Evolutionary conservation across 2,888 invertebrate genomes (phyloP).

Genomic region (Cephus nigrinus): DNA sequence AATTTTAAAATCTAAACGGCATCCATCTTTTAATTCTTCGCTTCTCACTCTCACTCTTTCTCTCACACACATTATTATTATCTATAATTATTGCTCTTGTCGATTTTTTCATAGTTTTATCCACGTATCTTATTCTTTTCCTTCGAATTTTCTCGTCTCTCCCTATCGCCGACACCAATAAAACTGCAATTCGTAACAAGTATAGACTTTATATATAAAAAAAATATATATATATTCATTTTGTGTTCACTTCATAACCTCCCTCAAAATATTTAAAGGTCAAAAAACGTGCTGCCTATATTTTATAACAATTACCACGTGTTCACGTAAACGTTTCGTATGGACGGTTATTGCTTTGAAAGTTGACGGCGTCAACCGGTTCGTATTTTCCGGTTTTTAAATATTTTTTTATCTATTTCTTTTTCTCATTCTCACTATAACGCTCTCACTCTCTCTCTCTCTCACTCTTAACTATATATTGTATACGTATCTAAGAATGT

Average conservation of each 20-base stretch:
- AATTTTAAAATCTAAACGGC: constrained; percentile 53
- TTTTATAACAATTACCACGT: constrained; percentile 55
- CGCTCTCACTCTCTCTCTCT: constrained; percentile 8
- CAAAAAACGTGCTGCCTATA: constrained; percentile 43
- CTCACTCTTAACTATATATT: too few species aligned
- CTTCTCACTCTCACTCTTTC: not conserved
- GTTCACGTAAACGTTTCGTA: constrained; percentile 54
- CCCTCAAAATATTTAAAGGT: constrained; percentile 34
- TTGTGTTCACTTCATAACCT: constrained; percentile 29
- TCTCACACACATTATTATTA: constrained; percentile 4
- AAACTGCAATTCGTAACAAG: constrained; percentile 59
- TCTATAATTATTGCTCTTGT: too few species aligned
- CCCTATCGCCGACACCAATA: constrained; percentile 35
- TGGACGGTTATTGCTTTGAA: constrained; percentile 64
- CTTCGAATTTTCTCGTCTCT: not conserved
- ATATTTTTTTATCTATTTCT: too few species aligned
- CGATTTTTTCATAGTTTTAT: too few species aligned
- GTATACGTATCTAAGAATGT: too few species aligned
- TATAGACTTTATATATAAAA: constrained; percentile 61
- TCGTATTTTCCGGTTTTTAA: constrained; percentile 36
- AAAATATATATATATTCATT: constrained; percentile 53
- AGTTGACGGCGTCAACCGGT: constrained; percentile 38
- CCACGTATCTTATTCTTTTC: too few species aligned
- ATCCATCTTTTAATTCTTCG: too few species aligned
- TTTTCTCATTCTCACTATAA: too few species aligned